Conservation (phyloP, 2,888 invertebrate genomes). For the Nebria salina region DNA sequence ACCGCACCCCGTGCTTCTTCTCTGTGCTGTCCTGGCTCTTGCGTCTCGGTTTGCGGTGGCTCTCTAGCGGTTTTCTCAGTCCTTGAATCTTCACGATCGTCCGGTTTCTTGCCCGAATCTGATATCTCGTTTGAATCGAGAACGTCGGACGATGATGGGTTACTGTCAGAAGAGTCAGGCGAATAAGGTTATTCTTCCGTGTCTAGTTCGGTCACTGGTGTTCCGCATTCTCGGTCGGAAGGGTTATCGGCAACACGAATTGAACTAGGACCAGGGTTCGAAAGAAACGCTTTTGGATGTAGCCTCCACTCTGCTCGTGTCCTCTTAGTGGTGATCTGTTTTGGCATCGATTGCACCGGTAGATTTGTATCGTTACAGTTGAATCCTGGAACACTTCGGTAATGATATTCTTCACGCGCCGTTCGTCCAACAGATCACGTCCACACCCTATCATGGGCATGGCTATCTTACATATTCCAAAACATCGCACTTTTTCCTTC, state of each 20-base stretch:
- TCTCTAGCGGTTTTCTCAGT: no score
- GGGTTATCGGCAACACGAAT: neutral
- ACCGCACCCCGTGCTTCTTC: no score
- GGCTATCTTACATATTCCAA: constrained; percentile 63
- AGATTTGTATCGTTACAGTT: constrained; percentile 60
- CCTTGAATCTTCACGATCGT: no score
- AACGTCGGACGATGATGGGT: neutral
- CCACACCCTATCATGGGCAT: constrained; percentile 71
- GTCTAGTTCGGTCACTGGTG: neutral
- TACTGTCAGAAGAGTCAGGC: neutral
- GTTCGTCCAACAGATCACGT: constrained; percentile 68
- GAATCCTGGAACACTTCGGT: constrained; percentile 61
- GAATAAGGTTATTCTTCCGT: neutral
- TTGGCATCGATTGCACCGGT: constrained; percentile 46
- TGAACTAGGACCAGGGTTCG: neutral
- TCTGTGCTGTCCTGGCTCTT: no score
- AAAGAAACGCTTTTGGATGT: neutral
- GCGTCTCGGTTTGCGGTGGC: no score
- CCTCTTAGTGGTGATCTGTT: no score
- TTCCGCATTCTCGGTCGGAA: neutral
- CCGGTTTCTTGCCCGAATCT: neutral
- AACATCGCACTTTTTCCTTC: constrained; percentile 49
- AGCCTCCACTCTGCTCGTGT: no score
- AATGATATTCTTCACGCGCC: constrained; percentile 62
- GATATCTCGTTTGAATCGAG: neutral